phyloP scores from a whole-genome alignment of 2,797 vertebrate species.

The Diplodus puntazzo region DNA sequence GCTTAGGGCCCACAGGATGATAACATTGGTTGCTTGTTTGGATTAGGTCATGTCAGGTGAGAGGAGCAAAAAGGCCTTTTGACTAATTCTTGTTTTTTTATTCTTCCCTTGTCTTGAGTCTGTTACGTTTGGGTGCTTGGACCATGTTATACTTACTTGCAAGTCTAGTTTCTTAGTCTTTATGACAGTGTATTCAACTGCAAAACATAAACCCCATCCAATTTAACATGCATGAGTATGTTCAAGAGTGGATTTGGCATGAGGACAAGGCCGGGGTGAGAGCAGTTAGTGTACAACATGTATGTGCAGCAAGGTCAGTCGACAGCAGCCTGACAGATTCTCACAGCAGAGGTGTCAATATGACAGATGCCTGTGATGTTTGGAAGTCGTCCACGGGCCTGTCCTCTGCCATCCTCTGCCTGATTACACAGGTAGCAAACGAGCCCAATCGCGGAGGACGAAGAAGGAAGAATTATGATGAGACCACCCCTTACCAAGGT shows the following conservation, averaged over 20 bases:
- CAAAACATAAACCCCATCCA: not conserved
- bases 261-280: slow-evolving; percentile 12
- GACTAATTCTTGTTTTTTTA: not conserved
- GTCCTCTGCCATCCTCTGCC: slow-evolving; percentile 57
- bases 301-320: slow-evolving; percentile 62
- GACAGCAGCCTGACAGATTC: slow-evolving; percentile 68
- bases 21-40: not conserved
- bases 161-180: not conserved
- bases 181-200: slow-evolving; percentile 3
- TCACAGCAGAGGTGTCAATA: slow-evolving; percentile 65
- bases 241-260: not conserved
- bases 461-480: slow-evolving; percentile 16
- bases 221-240: not conserved
- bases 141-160: not conserved
- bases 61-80: not conserved
- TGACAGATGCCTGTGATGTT: slow-evolving; percentile 75
- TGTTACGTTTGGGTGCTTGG: not conserved
- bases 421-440: slow-evolving; percentile 52
- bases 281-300: slow-evolving; percentile 37
- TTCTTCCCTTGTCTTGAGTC: not conserved
- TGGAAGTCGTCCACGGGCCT: slow-evolving; percentile 62
- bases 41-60: not conserved
- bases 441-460: slow-evolving; percentile 18
- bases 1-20: not conserved
- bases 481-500: not conserved